Base-by-base conservation (phyloP, 2,888 invertebrate species). In the Metopia argyrocephala region DNA sequence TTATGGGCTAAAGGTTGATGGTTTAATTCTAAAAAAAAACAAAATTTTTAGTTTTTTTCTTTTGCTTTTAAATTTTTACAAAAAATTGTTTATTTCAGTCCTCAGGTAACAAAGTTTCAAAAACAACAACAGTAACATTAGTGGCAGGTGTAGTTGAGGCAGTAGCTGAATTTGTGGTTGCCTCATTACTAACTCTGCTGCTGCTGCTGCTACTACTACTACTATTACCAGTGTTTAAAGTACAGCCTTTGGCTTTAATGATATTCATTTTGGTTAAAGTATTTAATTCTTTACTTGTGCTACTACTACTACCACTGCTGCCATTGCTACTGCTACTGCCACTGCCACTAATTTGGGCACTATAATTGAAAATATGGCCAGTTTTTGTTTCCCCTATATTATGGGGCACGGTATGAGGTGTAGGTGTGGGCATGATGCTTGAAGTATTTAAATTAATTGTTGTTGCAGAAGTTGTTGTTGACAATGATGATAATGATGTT, bases 41-140 rank as follows among this genome's bases (percentile, higher is more conserved):
- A 9, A 9, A 3, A 12, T 38, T 38, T 38, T 38, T 38, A 12
- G 2, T 15, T 3, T 12, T 38, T 38, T 38, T 38, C 4, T 38
- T 38, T 31, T 5, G 9, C 15, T 38, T 6, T 6, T 20, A 12
- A 20, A 45, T 46, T 46, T 45, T 62, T 23, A 81, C 70, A 80
- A 79, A 80, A 56, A 83, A 80, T 71, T 56, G n/a, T n/a, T n/a
- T n/a, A 76, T 82, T 84, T 90, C 90, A 91, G 89, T 91, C 89
- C 88, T 91, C 90, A 91, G 91, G 90, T 90, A 91, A 90, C 91
- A 89, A 88, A 89, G 91, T 91, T 90, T 91, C 90, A 89, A 90
- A 91, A 87, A 91, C 90, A 90, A 91, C 90, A 90, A 91, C 90
- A 89, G 90, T 91, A 89, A 91, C 90, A 89, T 90, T 90, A 85